Base-by-base conservation (phyloP, 2,888 invertebrate genomes). In the Xestobium rufovillosum region DNA sequence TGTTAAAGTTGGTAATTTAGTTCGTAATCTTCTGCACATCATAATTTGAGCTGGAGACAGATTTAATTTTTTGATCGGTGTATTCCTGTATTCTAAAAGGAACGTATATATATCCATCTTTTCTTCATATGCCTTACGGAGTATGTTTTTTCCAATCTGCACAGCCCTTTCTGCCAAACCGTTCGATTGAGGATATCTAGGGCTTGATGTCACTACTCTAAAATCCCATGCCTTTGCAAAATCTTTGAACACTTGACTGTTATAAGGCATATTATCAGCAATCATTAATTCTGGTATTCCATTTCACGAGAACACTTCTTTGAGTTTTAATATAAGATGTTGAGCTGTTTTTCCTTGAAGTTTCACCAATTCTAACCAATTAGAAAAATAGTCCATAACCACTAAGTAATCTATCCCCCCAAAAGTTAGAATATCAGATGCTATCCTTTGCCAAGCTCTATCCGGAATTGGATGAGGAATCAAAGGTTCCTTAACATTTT, bases 301-400 rank as follows among this genome's bases (percentile, higher is more conserved):
- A 44, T 41, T 37, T 12, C 37, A 33, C 15, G 46, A 26, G 42
- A 49, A 49, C 8, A 49, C 31, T 17, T 28, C 26, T 34, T 45
- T 44, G 4, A 51, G 36, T 26, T 41, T 39, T 8, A 6, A 23
- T 13, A 47, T 48, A 6, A 45, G 29, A 23, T 40, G 31, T 23
- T 10, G 6, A 6, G 35, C 36, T 30, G 29, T 32, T 31, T 42
- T 42, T 10, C 23, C 31, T 26, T 38, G 25, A 8, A 45, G 13
- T 36, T 31, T 27, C 9, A 33, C 28, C n/a, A 48, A 25, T 29
- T 51, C 48, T 23, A 50, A 14, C 52, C 50, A 54, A 31, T 50
- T 53, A 4, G 42, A 38, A 31, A 45, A 42, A 41, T 48, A 51
- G 38, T 57, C 53, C 9, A 47, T 35, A 9, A 53, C 38, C 10